Conservation (phyloP, 2,113 vertebrate genomes). For the Malaclemys terrapin region DNA sequence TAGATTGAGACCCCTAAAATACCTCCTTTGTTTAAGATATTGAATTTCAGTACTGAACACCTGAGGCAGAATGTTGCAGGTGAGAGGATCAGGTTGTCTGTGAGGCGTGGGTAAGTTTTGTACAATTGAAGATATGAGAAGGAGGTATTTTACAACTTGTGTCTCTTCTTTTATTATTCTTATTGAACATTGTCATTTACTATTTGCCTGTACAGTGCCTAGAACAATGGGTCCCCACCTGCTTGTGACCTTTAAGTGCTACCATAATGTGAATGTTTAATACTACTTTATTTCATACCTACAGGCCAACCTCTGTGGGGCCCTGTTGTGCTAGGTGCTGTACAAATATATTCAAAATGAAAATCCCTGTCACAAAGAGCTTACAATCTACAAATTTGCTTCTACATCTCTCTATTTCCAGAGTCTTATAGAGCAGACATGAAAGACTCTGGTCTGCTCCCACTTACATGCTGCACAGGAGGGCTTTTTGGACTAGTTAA, state of each 20-base stretch:
- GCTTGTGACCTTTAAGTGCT: not conserved
- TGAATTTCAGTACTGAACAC: slow-evolving; percentile 41
- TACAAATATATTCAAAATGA: not conserved
- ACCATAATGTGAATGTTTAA: not conserved
- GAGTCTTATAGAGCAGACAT: not conserved
- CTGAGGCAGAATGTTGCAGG: slow-evolving; percentile 43
- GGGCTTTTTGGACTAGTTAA: not conserved
- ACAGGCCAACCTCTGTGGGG: not conserved
- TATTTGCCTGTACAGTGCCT: not conserved
- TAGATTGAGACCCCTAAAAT: slow-evolving; percentile 60
- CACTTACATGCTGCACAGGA: rapidly evolving
- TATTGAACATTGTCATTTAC: no score
- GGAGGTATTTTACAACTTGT: not conserved
- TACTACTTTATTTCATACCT: not conserved
- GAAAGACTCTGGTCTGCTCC: rapidly evolving
- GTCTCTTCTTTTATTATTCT: not conserved
- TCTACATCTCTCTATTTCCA: not conserved
- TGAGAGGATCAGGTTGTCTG: not conserved
- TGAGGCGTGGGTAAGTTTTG: not conserved
- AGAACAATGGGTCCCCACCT: not conserved
- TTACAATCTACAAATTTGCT: rapidly evolving
- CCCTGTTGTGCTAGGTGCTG: not conserved
- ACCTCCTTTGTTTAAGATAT: slow-evolving; percentile 40
- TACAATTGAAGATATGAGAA: not conserved
- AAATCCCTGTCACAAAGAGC: rapidly evolving